phyloP scores from a whole-genome alignment of 2,888 invertebrate species.

The Heterodera filipjevi region DNA sequence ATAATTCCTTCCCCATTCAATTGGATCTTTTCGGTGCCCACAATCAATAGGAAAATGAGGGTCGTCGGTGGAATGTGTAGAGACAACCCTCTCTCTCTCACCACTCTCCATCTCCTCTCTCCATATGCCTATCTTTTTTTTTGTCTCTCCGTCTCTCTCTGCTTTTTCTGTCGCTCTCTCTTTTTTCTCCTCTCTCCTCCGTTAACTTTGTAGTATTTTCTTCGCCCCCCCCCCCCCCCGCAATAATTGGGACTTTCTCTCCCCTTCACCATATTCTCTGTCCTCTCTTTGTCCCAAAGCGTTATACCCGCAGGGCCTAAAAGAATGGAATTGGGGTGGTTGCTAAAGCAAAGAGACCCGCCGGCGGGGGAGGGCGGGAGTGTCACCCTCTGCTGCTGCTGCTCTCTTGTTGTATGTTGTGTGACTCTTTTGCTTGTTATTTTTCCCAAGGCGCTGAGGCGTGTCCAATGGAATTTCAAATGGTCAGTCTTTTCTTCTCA shows the following conservation, averaged over 20 bases:
- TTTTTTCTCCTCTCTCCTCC: not conserved
- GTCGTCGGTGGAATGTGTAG: not conserved
- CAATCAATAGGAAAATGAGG: not conserved
- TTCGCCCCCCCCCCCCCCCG: not conserved
- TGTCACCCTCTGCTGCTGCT: not conserved
- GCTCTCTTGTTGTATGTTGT: not conserved
- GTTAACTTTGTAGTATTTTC: no score
- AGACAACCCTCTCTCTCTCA: not conserved
- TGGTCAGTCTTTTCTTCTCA: not conserved
- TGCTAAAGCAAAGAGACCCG: not conserved
- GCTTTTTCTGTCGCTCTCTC: not conserved
- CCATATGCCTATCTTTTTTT: no score
- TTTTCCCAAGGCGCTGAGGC: not conserved
- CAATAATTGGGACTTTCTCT: not conserved
- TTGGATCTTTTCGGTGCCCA: slow-evolving; percentile 6
- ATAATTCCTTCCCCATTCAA: not conserved
- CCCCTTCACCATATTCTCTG: not conserved
- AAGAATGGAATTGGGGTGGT: not conserved
- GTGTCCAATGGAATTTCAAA: not conserved
- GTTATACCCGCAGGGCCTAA: not conserved
- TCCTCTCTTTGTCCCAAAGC: not conserved
- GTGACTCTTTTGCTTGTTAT: not conserved
- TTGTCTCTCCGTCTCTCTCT: not conserved
- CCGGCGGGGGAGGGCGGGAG: not conserved
- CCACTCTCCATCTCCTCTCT: not conserved